Base-by-base conservation (phyloP, 2,888 invertebrate species). In the Aethes cnicana region DNA sequence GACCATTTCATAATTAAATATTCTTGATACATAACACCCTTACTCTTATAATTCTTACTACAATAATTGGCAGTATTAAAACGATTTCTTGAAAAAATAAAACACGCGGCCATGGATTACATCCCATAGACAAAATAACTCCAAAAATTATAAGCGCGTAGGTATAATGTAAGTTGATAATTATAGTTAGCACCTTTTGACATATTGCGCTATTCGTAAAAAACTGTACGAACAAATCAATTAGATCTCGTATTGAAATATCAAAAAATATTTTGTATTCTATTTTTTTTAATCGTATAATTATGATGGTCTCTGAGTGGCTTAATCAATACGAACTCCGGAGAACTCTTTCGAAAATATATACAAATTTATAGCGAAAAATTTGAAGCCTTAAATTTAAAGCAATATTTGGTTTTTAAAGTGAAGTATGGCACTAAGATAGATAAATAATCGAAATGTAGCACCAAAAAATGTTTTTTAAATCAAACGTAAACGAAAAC, bases 331-430 rank as follows among this genome's bases (percentile, higher is more conserved):
- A 26, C 2, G 11, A 12, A 32, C 16, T 6, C 12, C 1, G 5
- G 37, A 14, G 37, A 21, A 37, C 21, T n/a, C 8, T 21, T 8
- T 9, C 11, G 39, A 30, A 9, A 43, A 33, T 44, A 54, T 33
- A 36, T 21, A 21, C 36, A 48, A 3, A 9, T 12, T 23, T 9
- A 48, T 12, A 30, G 33, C 46, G 21, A 50, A 35, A 26, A 53
- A 37, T 46, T 54, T 54, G 50, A 54, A 54, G 54, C 54, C 35
- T 35, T 50, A 41, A 4, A 33, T 17, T 50, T 54, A 54, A 54
- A 54, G 54, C 54, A 9, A 44, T 54, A 43, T 53, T 54, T 50
- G 54, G 44, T 50, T 44, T 50, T 50, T 9, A 41, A 30, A 54
- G 21, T 17, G n/a, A 43, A 48, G 50, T 50, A 54, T 54, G 54